Percentiles rank a stretch among this genome's conserved stretches.
Evolutionary conservation across 35 echinoderm and acorn worm genomes (phyloP).

Genomic region (Strongylocentrotus purpuratus): DNA sequence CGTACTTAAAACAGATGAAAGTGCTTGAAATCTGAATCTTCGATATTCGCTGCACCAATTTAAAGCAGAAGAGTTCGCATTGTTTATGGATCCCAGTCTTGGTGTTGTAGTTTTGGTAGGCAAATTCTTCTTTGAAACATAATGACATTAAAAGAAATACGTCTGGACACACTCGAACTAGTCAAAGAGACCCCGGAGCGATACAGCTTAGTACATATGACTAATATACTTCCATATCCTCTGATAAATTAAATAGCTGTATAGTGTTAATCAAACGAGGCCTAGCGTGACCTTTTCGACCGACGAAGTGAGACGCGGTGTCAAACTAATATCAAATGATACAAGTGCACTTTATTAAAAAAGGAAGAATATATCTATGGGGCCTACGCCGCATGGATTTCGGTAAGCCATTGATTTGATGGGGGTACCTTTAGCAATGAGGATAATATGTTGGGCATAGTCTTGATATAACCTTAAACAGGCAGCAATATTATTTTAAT

Average conservation of each 20-base stretch:
- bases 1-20: too few species aligned
- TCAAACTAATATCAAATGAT: constrained; percentile 4
- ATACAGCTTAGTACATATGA: neutral
- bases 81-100: too few species aligned
- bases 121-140: too few species aligned
- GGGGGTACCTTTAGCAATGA: neutral
- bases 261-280: neutral
- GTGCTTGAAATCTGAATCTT: too few species aligned
- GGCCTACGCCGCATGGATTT: neutral
- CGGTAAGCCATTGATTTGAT: neutral
- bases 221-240: neutral
- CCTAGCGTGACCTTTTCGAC: neutral
- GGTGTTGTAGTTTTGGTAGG: too few species aligned
- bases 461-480: too few species aligned
- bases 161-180: neutral
- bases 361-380: neutral
- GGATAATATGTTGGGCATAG: too few species aligned
- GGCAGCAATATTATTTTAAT: too few species aligned
- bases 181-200: neutral
- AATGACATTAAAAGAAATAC: neutral
- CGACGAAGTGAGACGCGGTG: neutral
- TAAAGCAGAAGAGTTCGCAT: too few species aligned
- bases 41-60: too few species aligned
- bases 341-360: constrained; percentile 11
- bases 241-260: constrained; percentile 5